Evolutionary conservation across 2,113 vertebrate species (phyloP), one percentile per base, ranked within the genome.

Genomic region (Osmerus eperlanus): DNA sequence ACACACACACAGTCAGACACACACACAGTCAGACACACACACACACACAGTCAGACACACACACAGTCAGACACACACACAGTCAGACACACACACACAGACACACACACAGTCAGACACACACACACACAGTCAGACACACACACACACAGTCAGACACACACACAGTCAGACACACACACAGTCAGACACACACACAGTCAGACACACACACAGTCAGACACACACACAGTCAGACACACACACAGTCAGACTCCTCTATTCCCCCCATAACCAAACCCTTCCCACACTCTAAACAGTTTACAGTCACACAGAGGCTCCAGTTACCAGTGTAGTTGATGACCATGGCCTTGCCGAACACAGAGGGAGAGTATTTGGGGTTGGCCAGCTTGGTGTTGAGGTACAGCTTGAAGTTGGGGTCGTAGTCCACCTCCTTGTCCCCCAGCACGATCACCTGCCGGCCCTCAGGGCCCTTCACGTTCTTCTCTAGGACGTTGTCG

Each of bases 301-400:
- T 21, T 65, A 29, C 14, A 25, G 7, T 29, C 23, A 60, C 0
- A 4, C 2, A 2, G 21, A 74, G 25, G 3, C 16, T 23, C 23
- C 66, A 92, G 92, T 3, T 79, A 99, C 97, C 97, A 3, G 96
- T 96, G 16, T 99, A 98, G 76, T 99, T 98, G 77, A 99, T 98
- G 82, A 99, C 96, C 94, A 97, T 94, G 74, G 96, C 94, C 85
- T 97, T 98, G 70, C 96, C 96, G 82, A 98, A 99, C 75, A 99
- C 95, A 0, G 96, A 95, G 0, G 96, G 97, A 2, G 93, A 91
- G 80, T 94, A 99, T 76, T 93, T 93, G 15, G 97, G 97, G 75
- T 98, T 99, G 1, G 94, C 83, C 78, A 98, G 87, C 84, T 97
- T 99, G 81, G 95, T 97, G 90, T 96, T 97, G 72, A 99, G 90